Evolutionary conservation across 2,888 invertebrate species (phyloP).

Genomic region (Capitulum mitella): DNA sequence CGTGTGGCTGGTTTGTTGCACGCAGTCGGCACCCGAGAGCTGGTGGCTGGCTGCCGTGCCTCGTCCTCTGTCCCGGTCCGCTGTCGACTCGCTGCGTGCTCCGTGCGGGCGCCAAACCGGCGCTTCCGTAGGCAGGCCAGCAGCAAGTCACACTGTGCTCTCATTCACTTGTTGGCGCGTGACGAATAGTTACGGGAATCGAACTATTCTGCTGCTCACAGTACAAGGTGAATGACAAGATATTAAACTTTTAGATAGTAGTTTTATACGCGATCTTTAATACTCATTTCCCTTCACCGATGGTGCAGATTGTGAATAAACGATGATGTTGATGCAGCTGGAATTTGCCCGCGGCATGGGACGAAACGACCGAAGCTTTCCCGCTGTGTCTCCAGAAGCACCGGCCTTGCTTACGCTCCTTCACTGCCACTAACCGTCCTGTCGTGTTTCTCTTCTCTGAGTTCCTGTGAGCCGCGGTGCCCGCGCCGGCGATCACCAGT

Average conservation of each 20-base stretch:
- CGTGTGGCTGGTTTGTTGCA: too few species aligned
- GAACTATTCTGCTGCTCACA: neutral
- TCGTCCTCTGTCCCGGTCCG: too few species aligned
- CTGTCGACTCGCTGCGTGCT: too few species aligned
- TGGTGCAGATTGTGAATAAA: constrained; percentile 6
- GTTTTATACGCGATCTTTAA: constrained; percentile 21
- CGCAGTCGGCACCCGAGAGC: too few species aligned
- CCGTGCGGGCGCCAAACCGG: too few species aligned
- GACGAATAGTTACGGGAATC: neutral
- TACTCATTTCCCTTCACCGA: constrained; percentile 11
- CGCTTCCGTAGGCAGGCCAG: too few species aligned
- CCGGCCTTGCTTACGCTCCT: neutral
- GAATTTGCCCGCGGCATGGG: neutral
- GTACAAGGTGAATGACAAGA: neutral
- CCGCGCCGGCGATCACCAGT: neutral
- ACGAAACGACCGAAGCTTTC: neutral
- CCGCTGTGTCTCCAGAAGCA: neutral
- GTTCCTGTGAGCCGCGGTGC: neutral
- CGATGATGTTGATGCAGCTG: neutral
- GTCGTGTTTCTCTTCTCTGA: neutral
- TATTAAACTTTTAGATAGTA: constrained; percentile 3
- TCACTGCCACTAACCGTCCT: neutral
- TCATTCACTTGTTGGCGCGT: too few species aligned
- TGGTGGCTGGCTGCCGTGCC: too few species aligned
- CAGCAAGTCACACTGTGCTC: too few species aligned